These are phyloP conservation scores for Yasuhikotakia modesta DNA, from an alignment of 2,797 vertebrate species.

Conservation along the genomic window DNA sequence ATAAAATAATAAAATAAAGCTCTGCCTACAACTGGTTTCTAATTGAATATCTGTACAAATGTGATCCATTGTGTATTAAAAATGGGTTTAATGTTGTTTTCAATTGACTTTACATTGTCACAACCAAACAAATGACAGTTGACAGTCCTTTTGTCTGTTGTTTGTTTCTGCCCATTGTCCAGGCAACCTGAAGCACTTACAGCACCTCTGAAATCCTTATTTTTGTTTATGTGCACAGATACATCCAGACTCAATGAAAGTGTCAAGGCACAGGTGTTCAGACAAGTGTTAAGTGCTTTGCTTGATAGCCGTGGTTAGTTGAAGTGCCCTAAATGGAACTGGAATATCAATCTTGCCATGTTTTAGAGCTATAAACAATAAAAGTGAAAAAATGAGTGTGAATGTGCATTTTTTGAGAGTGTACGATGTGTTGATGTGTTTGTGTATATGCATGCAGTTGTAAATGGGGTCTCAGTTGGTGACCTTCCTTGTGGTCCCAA, in stretches of 20 bases:
- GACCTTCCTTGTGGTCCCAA: constrained; percentile 12
- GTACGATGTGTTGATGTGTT: constrained; percentile 46
- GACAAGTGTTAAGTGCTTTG: constrained; percentile 39
- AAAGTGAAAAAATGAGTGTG: constrained; percentile 44
- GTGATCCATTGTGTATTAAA: background rate
- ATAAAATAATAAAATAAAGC: background rate
- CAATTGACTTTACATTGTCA: background rate
- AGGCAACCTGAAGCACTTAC: background rate
- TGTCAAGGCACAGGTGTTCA: constrained; percentile 7
- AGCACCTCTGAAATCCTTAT: background rate
- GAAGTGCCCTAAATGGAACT: background rate
- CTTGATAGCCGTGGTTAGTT: background rate
- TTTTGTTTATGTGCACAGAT: background rate
- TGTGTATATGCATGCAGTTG: constrained; percentile 6
- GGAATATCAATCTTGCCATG: constrained; percentile 12
- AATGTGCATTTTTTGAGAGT: constrained; percentile 25
- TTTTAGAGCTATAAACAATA: constrained; percentile 24
- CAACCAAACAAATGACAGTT: background rate
- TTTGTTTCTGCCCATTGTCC: background rate
- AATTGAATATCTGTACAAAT: background rate
- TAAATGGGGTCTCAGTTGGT: constrained; percentile 20
- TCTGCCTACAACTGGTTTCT: background rate
- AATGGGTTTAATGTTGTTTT: background rate
- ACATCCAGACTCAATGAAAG: background rate
- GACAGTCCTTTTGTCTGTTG: background rate